phyloP scores from a whole-genome alignment of 2,797 vertebrate genomes.

The Mormyrus hasselquistii region DNA sequence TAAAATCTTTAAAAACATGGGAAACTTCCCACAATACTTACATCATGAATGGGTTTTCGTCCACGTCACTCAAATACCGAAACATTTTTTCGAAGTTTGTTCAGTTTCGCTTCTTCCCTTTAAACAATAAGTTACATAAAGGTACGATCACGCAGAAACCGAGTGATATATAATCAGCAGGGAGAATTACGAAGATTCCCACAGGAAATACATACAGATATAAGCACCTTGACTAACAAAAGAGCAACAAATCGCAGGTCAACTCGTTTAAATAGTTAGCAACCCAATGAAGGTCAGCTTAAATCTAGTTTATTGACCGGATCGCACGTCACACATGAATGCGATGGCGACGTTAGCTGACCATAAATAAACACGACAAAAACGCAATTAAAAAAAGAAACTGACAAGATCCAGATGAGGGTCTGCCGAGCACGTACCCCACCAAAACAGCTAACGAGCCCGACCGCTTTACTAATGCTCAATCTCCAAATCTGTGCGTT shows the following conservation, averaged over 20 bases:
- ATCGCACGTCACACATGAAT: background rate
- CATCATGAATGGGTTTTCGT: constrained; percentile 74
- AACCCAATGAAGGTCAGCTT: background rate
- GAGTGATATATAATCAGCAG: background rate
- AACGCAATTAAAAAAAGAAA: background rate
- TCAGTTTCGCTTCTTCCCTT: constrained; percentile 12
- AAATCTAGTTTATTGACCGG: background rate
- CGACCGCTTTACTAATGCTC: background rate
- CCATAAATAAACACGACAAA: background rate
- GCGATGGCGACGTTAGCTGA: background rate
- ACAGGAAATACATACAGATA: background rate
- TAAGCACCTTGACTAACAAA: background rate
- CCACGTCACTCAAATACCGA: constrained; percentile 69
- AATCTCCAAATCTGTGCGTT: background rate
- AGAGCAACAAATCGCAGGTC: background rate
- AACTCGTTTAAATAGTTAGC: background rate
- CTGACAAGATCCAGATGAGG: background rate
- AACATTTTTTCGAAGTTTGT: constrained; percentile 54
- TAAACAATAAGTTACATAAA: constrained; percentile 4
- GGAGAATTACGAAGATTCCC: background rate
- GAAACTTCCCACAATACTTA: constrained; percentile 50
- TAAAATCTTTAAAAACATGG: background rate
- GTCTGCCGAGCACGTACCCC: background rate
- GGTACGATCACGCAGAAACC: background rate
- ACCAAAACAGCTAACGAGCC: constrained; percentile 6